A percentile compares a stretch with the other conserved stretches of the same genome.
Evolutionary conservation across 2,888 invertebrate species (phyloP).

Genomic region (Lepidonotus clava): DNA sequence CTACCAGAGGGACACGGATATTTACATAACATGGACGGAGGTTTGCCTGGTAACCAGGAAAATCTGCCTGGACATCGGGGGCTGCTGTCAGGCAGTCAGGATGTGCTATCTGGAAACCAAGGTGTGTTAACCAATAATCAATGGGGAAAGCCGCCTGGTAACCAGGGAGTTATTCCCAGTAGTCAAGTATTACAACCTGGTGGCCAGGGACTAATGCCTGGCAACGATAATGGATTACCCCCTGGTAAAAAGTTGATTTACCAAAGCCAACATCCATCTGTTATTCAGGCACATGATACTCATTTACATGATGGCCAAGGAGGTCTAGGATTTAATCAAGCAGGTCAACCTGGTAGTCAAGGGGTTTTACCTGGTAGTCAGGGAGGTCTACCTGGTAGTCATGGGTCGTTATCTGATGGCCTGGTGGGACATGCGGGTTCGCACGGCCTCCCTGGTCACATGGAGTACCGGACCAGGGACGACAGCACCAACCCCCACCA

Average conservation of each 20-base stretch:
- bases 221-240: no score
- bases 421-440: neutral
- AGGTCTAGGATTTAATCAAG: no score
- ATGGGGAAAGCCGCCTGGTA: neutral
- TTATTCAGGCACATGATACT: no score
- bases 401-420: neutral
- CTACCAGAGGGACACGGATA: no score
- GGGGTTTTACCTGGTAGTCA: neutral
- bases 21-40: no score
- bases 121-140: neutral
- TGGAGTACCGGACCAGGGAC: constrained; percentile 13
- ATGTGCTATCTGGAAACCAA: neutral
- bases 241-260: no score
- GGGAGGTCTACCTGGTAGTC: neutral
- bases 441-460: neutral
- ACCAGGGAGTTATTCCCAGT: neutral
- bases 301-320: no score
- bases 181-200: neutral
- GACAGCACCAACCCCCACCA: constrained; percentile 43
- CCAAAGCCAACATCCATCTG: no score
- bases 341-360: no score
- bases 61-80: neutral
- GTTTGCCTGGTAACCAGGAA: neutral
- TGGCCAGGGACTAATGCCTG: neutral
- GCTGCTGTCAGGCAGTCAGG: neutral